Base-by-base conservation (phyloP, 2,888 invertebrate genomes). In the Trilocha varians region DNA sequence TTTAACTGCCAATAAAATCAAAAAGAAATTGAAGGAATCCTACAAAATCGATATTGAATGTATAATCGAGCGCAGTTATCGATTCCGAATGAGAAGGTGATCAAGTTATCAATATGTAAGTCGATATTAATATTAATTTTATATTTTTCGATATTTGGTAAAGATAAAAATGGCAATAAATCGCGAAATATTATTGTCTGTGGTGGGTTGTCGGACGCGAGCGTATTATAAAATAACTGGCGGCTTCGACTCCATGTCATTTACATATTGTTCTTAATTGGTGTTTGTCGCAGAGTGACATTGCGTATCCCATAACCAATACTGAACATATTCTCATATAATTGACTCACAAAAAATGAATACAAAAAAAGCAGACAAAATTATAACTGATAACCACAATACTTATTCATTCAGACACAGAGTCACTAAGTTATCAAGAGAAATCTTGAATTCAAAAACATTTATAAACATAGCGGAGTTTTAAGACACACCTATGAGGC, bases 241-340 rank as follows among this genome's bases (percentile, higher is more conserved):
- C 40, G 45, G 49, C 46, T 44, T 11, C 11, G 25, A 2, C 25
- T 11, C 42, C 47, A 55, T 54, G 55, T 57, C 49, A 52, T 55
- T 62, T 53, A 55, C 49, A 57, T 59, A 59, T 63, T 55, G 51
- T 56, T 45, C 56, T 41, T 65, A 59, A 65, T 64, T 64, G 61
- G 56, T 49, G 53, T 54, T 60, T 57, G 56, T 61, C 58, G 52
- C 57, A 58, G 52, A 49, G 59, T 46, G 49, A 11, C n/a, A n/a
- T n/a, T n/a, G n/a, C n/a, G n/a, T n/a, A n/a, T n/a, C n/a, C n/a
- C n/a, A n/a, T n/a, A n/a, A n/a, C n/a, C n/a, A n/a, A n/a, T n/a
- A n/a, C n/a, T n/a, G n/a, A n/a, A n/a, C n/a, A n/a, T n/a, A n/a
- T n/a, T n/a, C n/a, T n/a, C n/a, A n/a, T n/a, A n/a, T n/a, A n/a